These are phyloP conservation scores for Amphipoea lucens DNA, from an alignment of 2,888 invertebrate genomes.

Conservation along the genomic window DNA sequence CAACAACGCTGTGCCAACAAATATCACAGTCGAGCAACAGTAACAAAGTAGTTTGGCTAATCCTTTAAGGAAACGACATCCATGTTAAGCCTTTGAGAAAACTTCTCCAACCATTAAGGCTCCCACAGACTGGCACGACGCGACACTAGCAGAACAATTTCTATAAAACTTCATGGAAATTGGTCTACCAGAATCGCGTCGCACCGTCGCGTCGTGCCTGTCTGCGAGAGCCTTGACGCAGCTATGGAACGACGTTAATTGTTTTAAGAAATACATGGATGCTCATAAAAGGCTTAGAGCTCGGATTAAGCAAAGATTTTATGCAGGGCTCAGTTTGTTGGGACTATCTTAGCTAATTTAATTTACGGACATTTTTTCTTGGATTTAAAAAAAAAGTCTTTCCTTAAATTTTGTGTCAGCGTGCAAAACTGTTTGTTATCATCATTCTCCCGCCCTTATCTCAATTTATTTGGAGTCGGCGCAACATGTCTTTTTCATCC, in stretches of 20 bases:
- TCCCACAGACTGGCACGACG: background rate
- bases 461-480: background rate
- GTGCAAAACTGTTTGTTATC: background rate
- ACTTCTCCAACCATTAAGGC: conserved; percentile 68
- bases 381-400: background rate
- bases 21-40: conserved; percentile 64
- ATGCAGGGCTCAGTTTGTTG: conserved; percentile 34
- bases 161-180: background rate
- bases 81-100: conserved; percentile 72
- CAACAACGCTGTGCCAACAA: conserved; percentile 58
- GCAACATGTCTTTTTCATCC: background rate
- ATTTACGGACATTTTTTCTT: conserved; percentile 30
- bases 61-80: conserved; percentile 69
- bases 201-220: background rate
- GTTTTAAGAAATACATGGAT: conserved; percentile 75
- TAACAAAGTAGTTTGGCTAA: conserved; percentile 73
- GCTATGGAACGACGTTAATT: conserved; percentile 71
- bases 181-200: background rate
- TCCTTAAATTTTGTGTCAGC: conserved; percentile 5
- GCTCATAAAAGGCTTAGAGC: conserved; percentile 68
- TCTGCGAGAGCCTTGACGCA: conserved; percentile 28
- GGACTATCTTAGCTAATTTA: conserved; percentile 43
- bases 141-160: background rate
- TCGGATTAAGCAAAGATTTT: conserved; percentile 53
- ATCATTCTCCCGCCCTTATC: no score